Evolutionary conservation across 92 coral and sea anemone species (phyloP).

Genomic region (Ricordea florida): DNA sequence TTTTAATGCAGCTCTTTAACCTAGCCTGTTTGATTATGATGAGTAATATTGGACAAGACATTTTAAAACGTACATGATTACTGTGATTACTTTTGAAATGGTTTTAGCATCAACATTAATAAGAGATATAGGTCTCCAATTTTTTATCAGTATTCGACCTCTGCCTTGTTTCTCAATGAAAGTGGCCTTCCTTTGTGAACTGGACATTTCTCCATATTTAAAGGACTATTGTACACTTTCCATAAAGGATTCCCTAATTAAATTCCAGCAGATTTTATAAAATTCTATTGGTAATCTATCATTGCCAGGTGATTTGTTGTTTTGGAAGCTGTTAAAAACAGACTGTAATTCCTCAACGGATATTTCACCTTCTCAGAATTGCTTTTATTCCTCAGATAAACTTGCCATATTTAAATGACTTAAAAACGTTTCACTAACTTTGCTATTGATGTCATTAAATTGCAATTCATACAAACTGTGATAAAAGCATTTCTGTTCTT

Average conservation of each 20-base stretch:
- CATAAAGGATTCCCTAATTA: neutral
- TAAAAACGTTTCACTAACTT: too few species aligned
- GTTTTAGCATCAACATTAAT: constrained; percentile 37
- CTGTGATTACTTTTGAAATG: constrained; percentile 13
- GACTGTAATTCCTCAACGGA: too few species aligned
- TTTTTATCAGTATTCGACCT: constrained; percentile 3
- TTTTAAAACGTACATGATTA: constrained; percentile 9
- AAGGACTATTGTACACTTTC: neutral
- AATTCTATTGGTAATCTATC: neutral
- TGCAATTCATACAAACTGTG: neutral
- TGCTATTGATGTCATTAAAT: too few species aligned
- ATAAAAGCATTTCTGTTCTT: too few species aligned
- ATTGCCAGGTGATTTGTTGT: neutral
- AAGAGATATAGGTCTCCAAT: constrained; percentile 28
- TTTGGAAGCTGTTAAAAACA: too few species aligned
- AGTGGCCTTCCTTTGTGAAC: constrained; percentile 16
- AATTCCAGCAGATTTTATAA: neutral
- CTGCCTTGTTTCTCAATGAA: constrained; percentile 18
- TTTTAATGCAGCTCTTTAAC: constrained; percentile 14
- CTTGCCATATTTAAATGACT: too few species aligned
- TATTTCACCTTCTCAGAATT: neutral
- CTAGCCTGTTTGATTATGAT: constrained; percentile 24
- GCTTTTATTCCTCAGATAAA: too few species aligned
- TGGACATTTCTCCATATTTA: neutral
- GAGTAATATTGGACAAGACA: constrained; percentile 8